Evolutionary conservation across 2,888 invertebrate genomes (phyloP).

Genomic region (Lasioglossum vierecki): DNA sequence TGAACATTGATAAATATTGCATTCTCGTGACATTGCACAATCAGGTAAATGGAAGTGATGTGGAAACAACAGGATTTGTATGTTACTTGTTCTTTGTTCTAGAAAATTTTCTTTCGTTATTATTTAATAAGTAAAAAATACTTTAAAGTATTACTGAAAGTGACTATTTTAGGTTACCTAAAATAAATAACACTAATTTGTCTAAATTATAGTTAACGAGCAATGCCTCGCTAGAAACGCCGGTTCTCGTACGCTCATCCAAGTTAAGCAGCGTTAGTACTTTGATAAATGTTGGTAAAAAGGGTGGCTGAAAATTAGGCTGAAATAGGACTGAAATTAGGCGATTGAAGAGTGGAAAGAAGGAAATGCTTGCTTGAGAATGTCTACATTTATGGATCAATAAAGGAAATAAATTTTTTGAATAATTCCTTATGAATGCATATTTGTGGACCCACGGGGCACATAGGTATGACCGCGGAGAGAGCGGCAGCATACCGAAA

Average conservation of each 20-base stretch:
- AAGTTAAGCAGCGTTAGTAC: too few species aligned
- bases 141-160: not conserved
- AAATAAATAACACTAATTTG: not conserved
- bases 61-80: not conserved
- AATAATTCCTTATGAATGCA: not conserved
- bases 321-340: too few species aligned
- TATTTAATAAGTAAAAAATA: not conserved
- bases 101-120: not conserved
- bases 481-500: constrained; percentile 27
- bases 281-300: too few species aligned
- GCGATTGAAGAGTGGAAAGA: too few species aligned
- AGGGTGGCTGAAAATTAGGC: too few species aligned
- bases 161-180: not conserved
- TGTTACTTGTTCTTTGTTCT: not conserved
- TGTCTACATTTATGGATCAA: too few species aligned
- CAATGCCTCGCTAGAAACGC: too few species aligned
- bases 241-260: too few species aligned
- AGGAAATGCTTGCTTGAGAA: too few species aligned
- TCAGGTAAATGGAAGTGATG: not conserved
- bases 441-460: too few species aligned
- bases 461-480: constrained; percentile 25
- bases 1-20: not conserved
- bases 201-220: not conserved
- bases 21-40: not conserved
- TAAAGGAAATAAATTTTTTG: not conserved